Base-by-base conservation (phyloP, 2,797 vertebrate genomes). In the Sylvilagus floridanus region DNA sequence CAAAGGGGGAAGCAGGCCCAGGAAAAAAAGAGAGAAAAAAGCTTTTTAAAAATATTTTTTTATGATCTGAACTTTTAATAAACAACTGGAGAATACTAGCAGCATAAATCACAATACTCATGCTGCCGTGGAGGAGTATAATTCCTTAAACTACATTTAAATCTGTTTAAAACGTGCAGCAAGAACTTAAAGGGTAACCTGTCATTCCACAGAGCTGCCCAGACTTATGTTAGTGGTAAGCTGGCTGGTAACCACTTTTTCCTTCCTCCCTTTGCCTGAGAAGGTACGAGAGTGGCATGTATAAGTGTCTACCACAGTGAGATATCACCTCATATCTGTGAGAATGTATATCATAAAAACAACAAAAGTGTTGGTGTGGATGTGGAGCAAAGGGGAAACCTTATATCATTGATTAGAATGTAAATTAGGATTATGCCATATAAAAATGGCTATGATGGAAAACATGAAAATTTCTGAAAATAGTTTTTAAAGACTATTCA, bases 201-300 rank as follows among this genome's bases (percentile, higher is more conserved):
- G 81, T 77, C 42, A 81, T 52, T 30, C 83, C 92, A 83, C 7
- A 92, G 95, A 92, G 85, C 91, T 86, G 87, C 92, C 91, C 82
- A 95, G 87, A 73, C 75, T 85, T 32, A 78, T 17, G 60, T n/a
- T 50, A 79, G 50, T 24, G 71, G 91, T 81, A 68, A 79, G 88
- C 65, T 92, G 92, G 78, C 57, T 57, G 30, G 42, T 52, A 85
- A 84, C 79, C 17, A 73, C 50, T 62, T 68, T 89, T 50, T 75
- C 73, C 92, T 75, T 86, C 90, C 92, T 50, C 28, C 9, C 35
- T 88, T 93, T 78, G 12, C 26, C 4, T 77, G 81, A 71, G 96
- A 97, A 95, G 93, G 63, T 60, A 93, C 86, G 90, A 84, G 93
- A 96, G 93, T 90, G 82, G 96, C 86, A 89, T 63, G 84, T 96